phyloP scores from a whole-genome alignment of 2,113 vertebrate genomes.

The Hoplias malabaricus region DNA sequence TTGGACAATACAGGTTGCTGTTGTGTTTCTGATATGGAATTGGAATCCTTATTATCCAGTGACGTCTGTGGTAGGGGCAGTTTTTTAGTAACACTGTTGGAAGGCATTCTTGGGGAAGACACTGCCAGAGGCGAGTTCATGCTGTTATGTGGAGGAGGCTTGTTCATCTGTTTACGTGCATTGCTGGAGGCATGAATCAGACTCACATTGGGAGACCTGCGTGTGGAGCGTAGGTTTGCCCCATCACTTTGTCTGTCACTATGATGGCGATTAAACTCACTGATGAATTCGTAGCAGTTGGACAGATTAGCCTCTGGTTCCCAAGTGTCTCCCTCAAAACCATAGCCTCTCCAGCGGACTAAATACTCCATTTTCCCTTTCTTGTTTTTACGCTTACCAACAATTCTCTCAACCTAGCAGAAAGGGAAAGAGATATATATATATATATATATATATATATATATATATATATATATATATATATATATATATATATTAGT shows the following conservation, averaged over 20 bases:
- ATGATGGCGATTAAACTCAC: slow-evolving; percentile 86
- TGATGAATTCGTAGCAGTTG: slow-evolving; percentile 90
- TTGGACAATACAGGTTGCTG: slow-evolving; percentile 69
- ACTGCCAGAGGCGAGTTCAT: slow-evolving; percentile 66
- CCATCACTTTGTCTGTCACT: slow-evolving; percentile 77
- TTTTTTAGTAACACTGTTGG: slow-evolving; percentile 30
- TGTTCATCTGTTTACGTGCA: slow-evolving; percentile 81
- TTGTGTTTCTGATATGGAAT: slow-evolving; percentile 66
- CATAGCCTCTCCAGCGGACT: slow-evolving; percentile 92
- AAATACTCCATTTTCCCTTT: slow-evolving; percentile 93
- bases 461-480: no score
- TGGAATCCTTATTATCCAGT: slow-evolving; percentile 55
- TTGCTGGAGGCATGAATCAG: slow-evolving; percentile 53
- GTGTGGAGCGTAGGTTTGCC: slow-evolving; percentile 79
- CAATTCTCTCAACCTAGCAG: slow-evolving; percentile 88
- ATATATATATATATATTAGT: no score
- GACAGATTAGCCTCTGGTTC: slow-evolving; percentile 93
- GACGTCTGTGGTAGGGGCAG: slow-evolving; percentile 23
- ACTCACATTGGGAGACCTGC: slow-evolving; percentile 66
- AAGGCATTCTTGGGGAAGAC: background rate
- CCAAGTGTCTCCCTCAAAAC: slow-evolving; percentile 92
- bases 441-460: no score
- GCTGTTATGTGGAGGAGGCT: slow-evolving; percentile 69
- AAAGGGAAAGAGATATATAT: background rate
- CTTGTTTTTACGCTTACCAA: slow-evolving; percentile 90